A percentile compares a stretch with the other conserved stretches of the same genome.
These are phyloP conservation scores for Magallana ariakensis DNA, from an alignment of 1,140 invertebrate species.

Conservation along the genomic window DNA sequence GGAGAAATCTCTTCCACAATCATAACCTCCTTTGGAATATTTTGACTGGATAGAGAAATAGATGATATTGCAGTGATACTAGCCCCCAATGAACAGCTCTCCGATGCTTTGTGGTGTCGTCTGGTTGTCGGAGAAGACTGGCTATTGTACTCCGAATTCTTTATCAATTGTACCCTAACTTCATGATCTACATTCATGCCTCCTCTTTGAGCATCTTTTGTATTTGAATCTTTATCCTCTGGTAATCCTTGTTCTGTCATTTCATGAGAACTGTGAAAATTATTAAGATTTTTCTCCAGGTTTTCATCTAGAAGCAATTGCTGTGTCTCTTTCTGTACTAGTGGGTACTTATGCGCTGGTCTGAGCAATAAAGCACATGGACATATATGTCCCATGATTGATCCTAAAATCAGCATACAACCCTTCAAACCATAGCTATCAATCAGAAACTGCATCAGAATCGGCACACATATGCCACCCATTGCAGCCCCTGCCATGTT, in stretches of 20 bases:
- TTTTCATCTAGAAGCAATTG: background rate
- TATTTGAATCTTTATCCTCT: background rate
- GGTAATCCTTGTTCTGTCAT: background rate
- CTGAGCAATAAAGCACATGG: conserved; percentile 63
- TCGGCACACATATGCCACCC: conserved; percentile 87
- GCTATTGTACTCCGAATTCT: background rate
- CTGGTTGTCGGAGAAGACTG: background rate
- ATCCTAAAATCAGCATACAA: conserved; percentile 80
- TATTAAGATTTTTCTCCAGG: background rate
- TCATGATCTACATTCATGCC: background rate
- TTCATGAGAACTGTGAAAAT: background rate
- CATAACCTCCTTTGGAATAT: background rate
- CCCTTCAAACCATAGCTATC: conserved; percentile 85
- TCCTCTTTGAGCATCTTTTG: background rate
- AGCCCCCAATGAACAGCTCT: background rate
- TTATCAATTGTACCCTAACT: background rate
- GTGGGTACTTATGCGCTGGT: conserved; percentile 61
- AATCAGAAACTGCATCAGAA: conserved; percentile 84
- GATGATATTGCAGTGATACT: background rate
- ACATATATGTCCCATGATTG: conserved; percentile 78
- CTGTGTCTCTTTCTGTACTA: background rate
- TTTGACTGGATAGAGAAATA: conserved; percentile 6
- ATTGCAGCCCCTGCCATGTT: conserved; percentile 97
- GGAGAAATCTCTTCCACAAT: background rate
- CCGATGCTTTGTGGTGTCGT: background rate